Base-by-base conservation (phyloP, 2,113 vertebrate genomes). In the Muntiacus reevesi region DNA sequence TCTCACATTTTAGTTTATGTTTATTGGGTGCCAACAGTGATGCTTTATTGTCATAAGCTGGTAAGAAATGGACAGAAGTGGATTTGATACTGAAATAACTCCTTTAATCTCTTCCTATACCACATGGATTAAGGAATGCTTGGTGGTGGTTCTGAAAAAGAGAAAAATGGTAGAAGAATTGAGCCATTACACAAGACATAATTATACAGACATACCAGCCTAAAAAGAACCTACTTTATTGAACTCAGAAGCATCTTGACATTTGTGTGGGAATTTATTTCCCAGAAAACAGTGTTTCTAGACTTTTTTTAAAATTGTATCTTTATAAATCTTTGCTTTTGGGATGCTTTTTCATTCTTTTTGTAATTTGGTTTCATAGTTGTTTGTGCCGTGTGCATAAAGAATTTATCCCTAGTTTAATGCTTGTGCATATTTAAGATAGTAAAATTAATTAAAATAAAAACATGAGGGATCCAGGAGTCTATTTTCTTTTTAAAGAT, bases 211-310 rank as follows among this genome's bases (percentile, higher is more conserved):
- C 19, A 78, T n/a, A 5, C 40, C 36, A 2, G 13, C 43, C 21
- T 52, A 12, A 43, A 43, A 55, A 79, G 57, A 87, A 74, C 47
- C 57, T 52, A 45, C 36, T 92, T 93, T 86, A 79, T 33, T 90
- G 84, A 92, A 89, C n/a, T 59, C 45, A 62, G 88, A 95, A 92
- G 33, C 33, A 28, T 27, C 40, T 33, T 87, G 94, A 87, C 28
- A 91, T 81, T 89, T 59, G 59, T 85, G n/a, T 74, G 43, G 45
- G 43, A 91, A 76, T 96, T 93, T 93, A 78, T 33, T 96, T 95
- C 89, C 33, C 47, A 55, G 10, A 76, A 95, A 94, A 71, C n/a
- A 64, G 40, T 76, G 83, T 59, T 25, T 47, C 17, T 0, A 67
- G 79, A 74, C 36, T 74, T 59, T 59, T 59, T 57, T 87, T 90